Conservation (phyloP, 2,797 vertebrate species). For the Xenops minutus region DNA sequence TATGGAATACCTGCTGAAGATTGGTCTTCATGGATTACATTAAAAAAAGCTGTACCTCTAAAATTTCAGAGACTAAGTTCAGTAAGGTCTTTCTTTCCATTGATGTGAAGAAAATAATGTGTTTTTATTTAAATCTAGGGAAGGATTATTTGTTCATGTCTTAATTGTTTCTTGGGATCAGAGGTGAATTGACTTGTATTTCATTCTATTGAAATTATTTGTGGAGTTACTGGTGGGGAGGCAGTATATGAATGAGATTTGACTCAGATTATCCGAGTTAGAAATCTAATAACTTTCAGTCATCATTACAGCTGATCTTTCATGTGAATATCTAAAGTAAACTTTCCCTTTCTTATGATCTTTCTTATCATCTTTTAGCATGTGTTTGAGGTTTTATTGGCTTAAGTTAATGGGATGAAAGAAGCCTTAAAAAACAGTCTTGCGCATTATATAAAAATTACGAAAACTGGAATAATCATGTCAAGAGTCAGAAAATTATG, state of each 20-base stretch:
- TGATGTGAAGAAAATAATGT: neutral
- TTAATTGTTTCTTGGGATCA: neutral
- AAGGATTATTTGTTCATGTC: neutral
- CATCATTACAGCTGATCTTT: neutral
- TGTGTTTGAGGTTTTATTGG: neutral
- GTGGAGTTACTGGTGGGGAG: neutral
- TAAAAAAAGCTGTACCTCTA: neutral
- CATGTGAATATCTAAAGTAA: neutral
- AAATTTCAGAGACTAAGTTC: neutral
- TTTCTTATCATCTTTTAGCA: neutral
- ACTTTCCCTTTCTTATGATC: neutral
- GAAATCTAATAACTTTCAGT: neutral
- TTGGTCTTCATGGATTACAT: neutral
- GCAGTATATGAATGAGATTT: neutral
- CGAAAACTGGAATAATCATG: neutral
- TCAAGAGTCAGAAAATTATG: neutral
- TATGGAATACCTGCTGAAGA: neutral
- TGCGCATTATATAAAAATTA: neutral
- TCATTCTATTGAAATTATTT: neutral
- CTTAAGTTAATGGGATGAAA: neutral
- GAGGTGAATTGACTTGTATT: neutral
- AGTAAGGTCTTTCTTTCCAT: neutral
- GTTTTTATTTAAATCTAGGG: neutral
- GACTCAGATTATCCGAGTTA: neutral
- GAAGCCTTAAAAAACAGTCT: accelerated